Evolutionary conservation across 2,797 vertebrate species (phyloP), one percentile per base, ranked within the genome.

Genomic region (Octomys mimax): DNA sequence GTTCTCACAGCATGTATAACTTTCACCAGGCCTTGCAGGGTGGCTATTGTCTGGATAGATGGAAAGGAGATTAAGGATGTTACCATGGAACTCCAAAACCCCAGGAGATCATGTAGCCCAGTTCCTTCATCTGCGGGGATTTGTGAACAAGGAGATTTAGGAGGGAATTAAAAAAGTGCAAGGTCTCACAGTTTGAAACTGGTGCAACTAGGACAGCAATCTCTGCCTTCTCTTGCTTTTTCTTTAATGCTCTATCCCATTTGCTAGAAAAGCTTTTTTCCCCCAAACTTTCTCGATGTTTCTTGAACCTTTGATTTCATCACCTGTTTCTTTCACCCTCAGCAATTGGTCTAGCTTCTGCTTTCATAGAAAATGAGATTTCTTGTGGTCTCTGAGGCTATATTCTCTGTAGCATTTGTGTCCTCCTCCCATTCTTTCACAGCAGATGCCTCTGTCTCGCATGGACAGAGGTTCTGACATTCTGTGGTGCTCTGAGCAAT

Each of bases 61-160:
- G 26, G 73, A 66, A 81, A 84, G 31, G 26, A 90, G 91, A 86
- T 61, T n/a, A 57, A 77, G n/a, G 91, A 49, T 77, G 57, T 86
- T 28, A 0, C 59, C 13, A 0, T 9, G 46, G 61, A 28, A 52
- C 33, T 82, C 61, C 73, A 49, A 52, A 59, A 11, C 26, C 64
- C 46, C 73, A 12, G 39, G 49, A 88, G 18, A 57, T 70, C 59
- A 26, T 57, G 19, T 54, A 62, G 24, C 22, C 12, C 24, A 71
- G 42, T 33, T 91, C 36, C 26, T 28, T 96, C 49, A 85, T 70
- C 73, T 89, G 46, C 33, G 14, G 82, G 39, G 54, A 39, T 81
- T 24, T 57, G 42, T 70, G 24, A 46, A 71, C 61, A 46, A 75
- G 33, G 83, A 79, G n/a, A 83, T 93, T 78, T 95, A 66, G 91